Percentiles rank a stretch among this genome's conserved stretches.
These are phyloP conservation scores for Columba guinea DNA, from an alignment of 2,797 vertebrate genomes.

Conservation along the genomic window DNA sequence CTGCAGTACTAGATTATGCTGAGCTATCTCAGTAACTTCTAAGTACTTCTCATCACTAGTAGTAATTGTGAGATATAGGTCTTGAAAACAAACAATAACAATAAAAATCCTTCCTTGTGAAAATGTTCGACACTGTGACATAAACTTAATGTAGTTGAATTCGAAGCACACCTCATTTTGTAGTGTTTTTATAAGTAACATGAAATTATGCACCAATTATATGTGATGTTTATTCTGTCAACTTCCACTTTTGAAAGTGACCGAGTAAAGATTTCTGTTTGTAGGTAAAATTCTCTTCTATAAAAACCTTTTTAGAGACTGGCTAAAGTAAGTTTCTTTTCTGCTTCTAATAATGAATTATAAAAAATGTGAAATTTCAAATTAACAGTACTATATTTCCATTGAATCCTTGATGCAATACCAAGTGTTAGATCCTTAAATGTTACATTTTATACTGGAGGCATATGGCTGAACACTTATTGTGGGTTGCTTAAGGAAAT, in stretches of 20 bases:
- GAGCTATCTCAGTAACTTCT: not conserved
- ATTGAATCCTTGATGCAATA: not conserved
- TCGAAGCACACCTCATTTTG: not conserved
- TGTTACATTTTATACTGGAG: not conserved
- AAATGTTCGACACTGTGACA: not conserved
- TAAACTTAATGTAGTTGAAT: not conserved
- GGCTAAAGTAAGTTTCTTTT: not conserved
- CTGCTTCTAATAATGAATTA: not conserved
- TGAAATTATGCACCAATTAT: conserved; percentile 17
- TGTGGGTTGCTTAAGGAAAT: not conserved
- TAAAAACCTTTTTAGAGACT: not conserved
- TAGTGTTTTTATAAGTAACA: conserved; percentile 54
- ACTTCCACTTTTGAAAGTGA: conserved; percentile 26
- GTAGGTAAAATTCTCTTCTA: not conserved
- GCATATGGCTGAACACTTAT: not conserved
- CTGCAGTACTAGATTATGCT: not conserved
- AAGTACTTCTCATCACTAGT: not conserved
- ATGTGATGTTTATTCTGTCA: conserved; percentile 49
- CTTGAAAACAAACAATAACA: not conserved
- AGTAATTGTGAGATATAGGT: not conserved
- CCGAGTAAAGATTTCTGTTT: not conserved
- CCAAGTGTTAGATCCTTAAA: not conserved
- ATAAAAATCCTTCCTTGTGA: not conserved
- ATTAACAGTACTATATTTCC: not conserved
- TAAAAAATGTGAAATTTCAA: not conserved